Percentiles rank a stretch among this genome's conserved stretches.
Conservation (phyloP, 2,113 vertebrate genomes). For the Nibea albiflora region DNA sequence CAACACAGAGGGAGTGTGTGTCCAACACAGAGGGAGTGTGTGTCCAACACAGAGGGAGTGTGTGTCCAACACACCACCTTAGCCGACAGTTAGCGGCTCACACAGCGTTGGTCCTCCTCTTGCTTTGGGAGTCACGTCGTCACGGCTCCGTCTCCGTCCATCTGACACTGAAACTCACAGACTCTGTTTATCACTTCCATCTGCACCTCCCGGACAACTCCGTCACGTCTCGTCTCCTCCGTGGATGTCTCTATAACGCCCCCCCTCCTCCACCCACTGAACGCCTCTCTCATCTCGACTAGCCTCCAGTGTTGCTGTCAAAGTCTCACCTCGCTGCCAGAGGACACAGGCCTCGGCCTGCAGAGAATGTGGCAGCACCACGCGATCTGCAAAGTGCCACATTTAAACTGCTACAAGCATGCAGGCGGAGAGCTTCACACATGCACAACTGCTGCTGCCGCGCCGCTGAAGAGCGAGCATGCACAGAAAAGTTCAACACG, state of each 20-base stretch:
- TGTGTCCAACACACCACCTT: too few species aligned
- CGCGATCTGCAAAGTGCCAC: constrained; percentile 66
- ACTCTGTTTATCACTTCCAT: not conserved
- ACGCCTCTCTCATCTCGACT: constrained; percentile 47
- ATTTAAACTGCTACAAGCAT: constrained; percentile 51
- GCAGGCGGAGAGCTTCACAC: constrained; percentile 12
- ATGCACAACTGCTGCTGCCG: not conserved
- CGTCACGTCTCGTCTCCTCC: constrained; percentile 36
- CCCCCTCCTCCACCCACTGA: constrained; percentile 6
- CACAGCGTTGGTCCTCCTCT: not conserved
- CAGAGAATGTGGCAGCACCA: constrained; percentile 80
- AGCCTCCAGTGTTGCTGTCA: constrained; percentile 74
- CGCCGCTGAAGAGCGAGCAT: not conserved
- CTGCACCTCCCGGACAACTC: constrained; percentile 14
- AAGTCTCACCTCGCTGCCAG: constrained; percentile 83
- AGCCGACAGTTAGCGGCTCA: not conserved
- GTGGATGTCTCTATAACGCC: constrained; percentile 40
- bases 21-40: too few species aligned
- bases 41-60: too few species aligned
- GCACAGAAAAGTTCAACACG: not conserved
- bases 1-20: too few species aligned
- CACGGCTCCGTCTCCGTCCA: not conserved
- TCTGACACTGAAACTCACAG: too few species aligned
- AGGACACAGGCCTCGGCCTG: constrained; percentile 66
- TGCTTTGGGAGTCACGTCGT: not conserved